Evolutionary conservation across 2,888 invertebrate species (phyloP).

Genomic region (Mimas tiliae): DNA sequence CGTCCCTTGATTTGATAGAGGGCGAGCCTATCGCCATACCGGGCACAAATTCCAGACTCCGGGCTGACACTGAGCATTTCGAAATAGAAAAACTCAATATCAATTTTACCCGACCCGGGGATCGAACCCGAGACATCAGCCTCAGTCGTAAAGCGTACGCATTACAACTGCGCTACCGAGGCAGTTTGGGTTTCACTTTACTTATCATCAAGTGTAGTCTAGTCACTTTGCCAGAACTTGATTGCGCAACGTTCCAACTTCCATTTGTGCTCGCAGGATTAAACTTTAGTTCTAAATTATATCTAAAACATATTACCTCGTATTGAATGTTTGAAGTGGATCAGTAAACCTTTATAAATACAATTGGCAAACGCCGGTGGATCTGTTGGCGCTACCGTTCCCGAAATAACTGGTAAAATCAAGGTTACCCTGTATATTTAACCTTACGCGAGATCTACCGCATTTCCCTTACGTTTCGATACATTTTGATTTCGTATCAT

Average conservation of each 20-base stretch:
- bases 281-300: background rate
- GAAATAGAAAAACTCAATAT: too few species aligned
- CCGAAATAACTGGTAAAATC: slow-evolving; percentile 51
- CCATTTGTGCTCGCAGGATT: background rate
- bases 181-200: too few species aligned
- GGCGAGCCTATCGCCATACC: too few species aligned
- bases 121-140: too few species aligned
- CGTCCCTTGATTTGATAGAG: too few species aligned
- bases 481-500: slow-evolving; percentile 29
- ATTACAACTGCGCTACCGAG: too few species aligned
- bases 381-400: slow-evolving; percentile 38
- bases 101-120: too few species aligned
- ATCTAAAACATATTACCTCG: background rate
- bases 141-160: too few species aligned
- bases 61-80: too few species aligned
- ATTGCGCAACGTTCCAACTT: background rate
- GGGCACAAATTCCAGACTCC: too few species aligned
- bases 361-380: slow-evolving; percentile 36
- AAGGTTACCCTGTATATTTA: slow-evolving; percentile 44
- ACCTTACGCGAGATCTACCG: background rate
- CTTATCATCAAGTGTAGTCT: background rate
- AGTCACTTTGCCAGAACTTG: background rate
- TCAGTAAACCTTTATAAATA: slow-evolving; percentile 36
- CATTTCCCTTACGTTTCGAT: slow-evolving; percentile 25
- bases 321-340: slow-evolving; percentile 4